A percentile compares a stretch with the other conserved stretches of the same genome.
Conservation (phyloP, 1,140 invertebrate genomes). For the Pararge aegeria region DNA sequence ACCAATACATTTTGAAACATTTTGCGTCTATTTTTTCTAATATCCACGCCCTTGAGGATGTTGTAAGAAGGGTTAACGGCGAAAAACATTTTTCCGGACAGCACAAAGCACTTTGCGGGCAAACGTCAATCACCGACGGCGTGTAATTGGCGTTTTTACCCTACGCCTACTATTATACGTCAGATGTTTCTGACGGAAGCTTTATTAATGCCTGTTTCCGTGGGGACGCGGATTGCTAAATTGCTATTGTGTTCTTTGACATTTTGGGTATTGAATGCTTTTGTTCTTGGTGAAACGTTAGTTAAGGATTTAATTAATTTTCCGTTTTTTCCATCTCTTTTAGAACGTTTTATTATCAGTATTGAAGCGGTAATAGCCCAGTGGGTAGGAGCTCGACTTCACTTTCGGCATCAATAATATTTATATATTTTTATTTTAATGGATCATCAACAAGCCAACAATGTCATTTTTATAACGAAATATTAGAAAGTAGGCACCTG, state of each 20-base stretch:
- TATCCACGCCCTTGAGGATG: not conserved
- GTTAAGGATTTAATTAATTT: not conserved
- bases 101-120: slow-evolving; percentile 27
- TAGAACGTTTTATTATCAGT: too few relatives aligned
- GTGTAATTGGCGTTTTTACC: slow-evolving; percentile 31
- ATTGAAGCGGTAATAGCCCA: too few relatives aligned
- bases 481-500: too few relatives aligned
- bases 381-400: too few relatives aligned
- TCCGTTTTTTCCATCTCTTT: too few relatives aligned
- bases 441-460: too few relatives aligned
- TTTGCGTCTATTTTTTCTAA: not conserved
- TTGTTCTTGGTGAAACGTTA: not conserved
- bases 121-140: slow-evolving; percentile 26
- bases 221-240: slow-evolving; percentile 26
- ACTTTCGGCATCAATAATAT: too few relatives aligned
- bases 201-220: slow-evolving; percentile 30
- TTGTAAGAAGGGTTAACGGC: slow-evolving; percentile 24
- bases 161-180: slow-evolving; percentile 30
- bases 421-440: too few relatives aligned
- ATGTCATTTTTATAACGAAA: too few relatives aligned
- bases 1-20: not conserved
- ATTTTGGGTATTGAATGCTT: not conserved
- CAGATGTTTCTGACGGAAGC: slow-evolving; percentile 30
- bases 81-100: slow-evolving; percentile 31
- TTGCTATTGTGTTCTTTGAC: slow-evolving; percentile 25